Conservation (phyloP, 2,797 vertebrate species). For the Brotogeris chrysoptera region DNA sequence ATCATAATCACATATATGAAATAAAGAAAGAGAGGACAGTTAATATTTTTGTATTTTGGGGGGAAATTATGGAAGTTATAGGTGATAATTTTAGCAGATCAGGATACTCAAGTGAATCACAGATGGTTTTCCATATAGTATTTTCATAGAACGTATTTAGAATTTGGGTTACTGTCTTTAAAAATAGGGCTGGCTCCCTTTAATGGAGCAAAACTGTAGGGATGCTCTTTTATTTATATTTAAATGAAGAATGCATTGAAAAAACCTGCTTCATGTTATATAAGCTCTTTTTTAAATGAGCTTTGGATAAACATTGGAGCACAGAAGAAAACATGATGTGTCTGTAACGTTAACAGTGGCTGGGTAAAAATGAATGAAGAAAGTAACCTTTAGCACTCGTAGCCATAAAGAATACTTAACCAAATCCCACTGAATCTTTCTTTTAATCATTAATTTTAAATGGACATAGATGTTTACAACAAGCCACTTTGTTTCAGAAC, state of each 20-base stretch:
- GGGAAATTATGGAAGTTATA: constrained; percentile 54
- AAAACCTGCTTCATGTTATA: constrained; percentile 69
- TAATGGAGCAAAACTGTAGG: background rate
- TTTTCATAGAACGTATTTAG: constrained; percentile 58
- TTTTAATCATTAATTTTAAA: constrained; percentile 70
- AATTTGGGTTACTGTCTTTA: constrained; percentile 60
- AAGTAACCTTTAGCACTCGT: constrained; percentile 58
- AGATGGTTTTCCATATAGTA: constrained; percentile 61
- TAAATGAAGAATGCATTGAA: constrained; percentile 54
- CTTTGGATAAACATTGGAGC: constrained; percentile 72
- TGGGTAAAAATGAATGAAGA: constrained; percentile 69
- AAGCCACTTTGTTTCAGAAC: constrained; percentile 67
- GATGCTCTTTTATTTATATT: constrained; percentile 48
- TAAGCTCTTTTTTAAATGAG: constrained; percentile 74
- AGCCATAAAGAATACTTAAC: constrained; percentile 71
- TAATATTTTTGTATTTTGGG: constrained; percentile 46
- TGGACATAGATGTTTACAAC: constrained; percentile 72
- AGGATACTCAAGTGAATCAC: constrained; percentile 68
- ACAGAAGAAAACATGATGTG: constrained; percentile 67
- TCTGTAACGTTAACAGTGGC: constrained; percentile 68
- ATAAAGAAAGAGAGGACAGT: constrained; percentile 50
- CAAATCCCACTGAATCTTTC: constrained; percentile 49
- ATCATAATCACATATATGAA: constrained; percentile 18
- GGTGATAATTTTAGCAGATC: constrained; percentile 71
- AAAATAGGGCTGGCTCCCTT: constrained; percentile 67